Percentiles rank a stretch among this genome's conserved stretches.
These are phyloP conservation scores for Tribolium madens DNA, from an alignment of 1,140 invertebrate species.

Conservation along the genomic window DNA sequence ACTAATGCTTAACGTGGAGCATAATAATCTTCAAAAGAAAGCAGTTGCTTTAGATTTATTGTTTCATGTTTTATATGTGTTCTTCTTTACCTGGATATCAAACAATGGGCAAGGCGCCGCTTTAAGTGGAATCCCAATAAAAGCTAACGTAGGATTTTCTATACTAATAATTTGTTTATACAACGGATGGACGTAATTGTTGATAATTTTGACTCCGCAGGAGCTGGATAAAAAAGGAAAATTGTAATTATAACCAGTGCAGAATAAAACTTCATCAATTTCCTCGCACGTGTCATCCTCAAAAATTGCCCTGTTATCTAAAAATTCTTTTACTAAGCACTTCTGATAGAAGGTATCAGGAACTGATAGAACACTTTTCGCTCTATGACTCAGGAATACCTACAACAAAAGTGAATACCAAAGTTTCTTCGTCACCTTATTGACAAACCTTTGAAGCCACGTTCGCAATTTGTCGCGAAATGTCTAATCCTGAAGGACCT, in stretches of 20 bases:
- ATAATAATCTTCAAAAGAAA: no score
- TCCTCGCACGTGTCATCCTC: conserved; percentile 72
- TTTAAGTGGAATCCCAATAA: conserved; percentile 85
- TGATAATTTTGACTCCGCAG: conserved; percentile 79
- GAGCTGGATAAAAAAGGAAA: conserved; percentile 83
- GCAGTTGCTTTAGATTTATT: no score
- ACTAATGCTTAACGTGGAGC: no score
- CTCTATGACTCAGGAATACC: no score
- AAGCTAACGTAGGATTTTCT: conserved; percentile 79
- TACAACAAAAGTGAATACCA: no score
- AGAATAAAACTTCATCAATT: conserved; percentile 81
- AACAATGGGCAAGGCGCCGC: conserved; percentile 89
- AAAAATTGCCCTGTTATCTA: conserved; percentile 70
- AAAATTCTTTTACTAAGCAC: conserved; percentile 71
- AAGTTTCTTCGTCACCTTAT: no score
- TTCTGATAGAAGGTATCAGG: conserved; percentile 69
- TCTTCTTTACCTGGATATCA: conserved; percentile 79
- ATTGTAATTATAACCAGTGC: conserved; percentile 86
- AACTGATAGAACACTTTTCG: no score
- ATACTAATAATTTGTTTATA: conserved; percentile 90
- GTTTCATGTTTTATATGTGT: no score
- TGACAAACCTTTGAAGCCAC: no score
- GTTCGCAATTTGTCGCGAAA: conserved; percentile 63
- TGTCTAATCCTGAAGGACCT: conserved; percentile 77
- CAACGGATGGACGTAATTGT: conserved; percentile 84